Base-by-base conservation (phyloP, 2,888 invertebrate genomes). In the Alsophila aescularia region DNA sequence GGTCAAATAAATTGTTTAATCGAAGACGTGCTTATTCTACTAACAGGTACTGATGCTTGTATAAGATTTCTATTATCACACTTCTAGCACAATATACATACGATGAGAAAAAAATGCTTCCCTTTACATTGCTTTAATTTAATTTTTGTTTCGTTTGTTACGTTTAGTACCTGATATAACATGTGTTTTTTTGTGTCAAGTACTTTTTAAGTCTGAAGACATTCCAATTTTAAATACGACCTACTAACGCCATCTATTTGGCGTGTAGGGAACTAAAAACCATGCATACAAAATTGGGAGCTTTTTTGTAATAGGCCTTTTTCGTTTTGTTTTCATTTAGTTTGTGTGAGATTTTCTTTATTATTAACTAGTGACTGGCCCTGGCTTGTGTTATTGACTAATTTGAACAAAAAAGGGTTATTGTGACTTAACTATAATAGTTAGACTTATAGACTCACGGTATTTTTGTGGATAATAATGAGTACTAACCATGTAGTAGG, bases 181-280 rank as follows among this genome's bases (percentile, higher is more conserved):
- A n/a, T n/a, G n/a, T n/a, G n/a, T n/a, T n/a, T n/a, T n/a, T n/a
- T n/a, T n/a, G n/a, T n/a, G n/a, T n/a, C n/a, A n/a, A n/a, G n/a
- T n/a, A n/a, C n/a, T n/a, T n/a, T n/a, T n/a, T n/a, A n/a, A n/a
- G n/a, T n/a, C n/a, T n/a, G n/a, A n/a, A n/a, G n/a, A n/a, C n/a
- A n/a, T n/a, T n/a, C n/a, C n/a, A n/a, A 12, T 13, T 32, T 13
- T 3, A 10, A 32, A 13, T 4, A 13, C 32, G 14, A 7, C 12
- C 51, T 31, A 13, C 35, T 37, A 47, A 14, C 63, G 60, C 60
- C 63, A 64, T 64, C 63, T 64, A n/a, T 60, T 37, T 43, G 44
- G 10, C 14, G 14, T 14, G n/a, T 21, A 8, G 1, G 9, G 52
- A 52, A 62, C 62, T 39, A 31, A 34, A 1, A 29, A 10, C 2